These are phyloP conservation scores for Drosophila varians DNA, from an alignment of 1,140 invertebrate genomes.

Conservation along the genomic window DNA sequence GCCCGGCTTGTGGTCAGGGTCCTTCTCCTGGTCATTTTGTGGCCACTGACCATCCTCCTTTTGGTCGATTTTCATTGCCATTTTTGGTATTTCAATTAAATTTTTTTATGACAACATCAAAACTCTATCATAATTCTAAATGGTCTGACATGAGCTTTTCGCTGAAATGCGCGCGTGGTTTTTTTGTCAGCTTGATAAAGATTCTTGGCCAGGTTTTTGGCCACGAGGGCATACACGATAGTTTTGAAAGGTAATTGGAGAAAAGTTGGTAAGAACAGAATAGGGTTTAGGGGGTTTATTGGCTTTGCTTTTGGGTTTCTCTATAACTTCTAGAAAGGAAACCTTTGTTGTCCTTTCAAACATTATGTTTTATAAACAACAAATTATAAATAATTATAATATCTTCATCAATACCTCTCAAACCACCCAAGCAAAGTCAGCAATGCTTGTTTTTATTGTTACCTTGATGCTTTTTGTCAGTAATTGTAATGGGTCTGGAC, in stretches of 20 bases:
- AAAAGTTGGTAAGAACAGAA: background rate
- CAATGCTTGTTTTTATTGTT: constrained; percentile 67
- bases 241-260: background rate
- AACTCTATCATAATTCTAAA: constrained; percentile 83
- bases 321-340: no score
- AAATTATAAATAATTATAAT: background rate
- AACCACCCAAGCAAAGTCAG: constrained; percentile 26
- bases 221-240: constrained; percentile 12
- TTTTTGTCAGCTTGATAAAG: constrained; percentile 11
- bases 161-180: constrained; percentile 14
- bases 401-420: background rate
- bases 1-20: constrained; percentile 8
- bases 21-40: background rate
- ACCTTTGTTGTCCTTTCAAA: no score
- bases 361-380: no score
- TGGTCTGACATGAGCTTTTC: constrained; percentile 71
- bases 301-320: no score
- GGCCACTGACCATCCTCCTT: constrained; percentile 1
- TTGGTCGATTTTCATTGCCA: constrained; percentile 67
- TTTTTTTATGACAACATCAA: constrained; percentile 82
- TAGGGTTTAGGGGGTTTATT: no score
- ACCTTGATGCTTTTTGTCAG: constrained; percentile 80
- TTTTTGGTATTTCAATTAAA: constrained; percentile 83
- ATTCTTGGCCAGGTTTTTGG: constrained; percentile 46
- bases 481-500: constrained; percentile 73